Base-by-base conservation (phyloP, 2,888 invertebrate species). In the Homarus gammarus region DNA sequence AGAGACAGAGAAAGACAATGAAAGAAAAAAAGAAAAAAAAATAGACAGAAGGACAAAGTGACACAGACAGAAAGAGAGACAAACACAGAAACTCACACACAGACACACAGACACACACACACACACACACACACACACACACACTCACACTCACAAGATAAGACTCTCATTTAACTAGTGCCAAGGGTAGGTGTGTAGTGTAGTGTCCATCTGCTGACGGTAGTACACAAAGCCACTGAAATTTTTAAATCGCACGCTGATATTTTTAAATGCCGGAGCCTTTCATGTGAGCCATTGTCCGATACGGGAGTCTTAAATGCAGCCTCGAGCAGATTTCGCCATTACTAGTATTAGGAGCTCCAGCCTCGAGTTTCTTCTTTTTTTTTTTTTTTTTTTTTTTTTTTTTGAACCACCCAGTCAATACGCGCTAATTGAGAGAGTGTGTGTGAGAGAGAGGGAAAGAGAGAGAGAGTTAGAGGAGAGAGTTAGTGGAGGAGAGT, bases 371-470 rank as follows among this genome's bases (percentile, higher is more conserved):
- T 81, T 81, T 40, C 70, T 40, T n/a, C n/a, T n/a, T n/a, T n/a
- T n/a, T n/a, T n/a, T n/a, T n/a, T n/a, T n/a, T n/a, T n/a, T n/a
- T n/a, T n/a, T n/a, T n/a, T n/a, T n/a, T n/a, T n/a, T n/a, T n/a
- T 61, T 81, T 81, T 40, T 79, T 40, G n/a, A 38, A 56, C 33
- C 22, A 75, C 87, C 87, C 87, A 87, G 87, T 85, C 85, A 85
- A 85, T 85, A 85, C 77, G 44, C 51, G 84, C 84, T 84, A 84
- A 84, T 84, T 84, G 84, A 73, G 84, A 84, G 84, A 56, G 73
- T 5, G 73, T 18, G 72, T 51, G 72, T 73, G 73, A 73, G 73
- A 51, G 61, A 56, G 51, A n/a, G 73, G 36, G 73, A 61, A 27
- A 18, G 72, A 33, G 73, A 8, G 84, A 36, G n/a, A n/a, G n/a